Evolutionary conservation across 2,113 vertebrate genomes (phyloP).

Genomic region (Heterotis niloticus): DNA sequence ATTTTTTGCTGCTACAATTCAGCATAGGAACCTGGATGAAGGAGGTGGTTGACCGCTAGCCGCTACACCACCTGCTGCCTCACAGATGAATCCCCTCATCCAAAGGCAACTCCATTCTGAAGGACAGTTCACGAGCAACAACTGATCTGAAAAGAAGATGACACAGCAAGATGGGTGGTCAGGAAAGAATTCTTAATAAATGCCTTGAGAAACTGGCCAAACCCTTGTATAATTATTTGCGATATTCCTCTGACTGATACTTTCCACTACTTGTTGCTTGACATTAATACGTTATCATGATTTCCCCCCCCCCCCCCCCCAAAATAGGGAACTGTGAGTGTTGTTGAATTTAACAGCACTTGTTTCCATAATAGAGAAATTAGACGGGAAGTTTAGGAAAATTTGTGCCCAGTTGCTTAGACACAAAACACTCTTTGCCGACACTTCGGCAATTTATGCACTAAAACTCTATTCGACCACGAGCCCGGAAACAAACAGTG

Average conservation of each 20-base stretch:
- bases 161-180: background rate
- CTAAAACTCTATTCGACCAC: background rate
- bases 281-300: constrained; percentile 10
- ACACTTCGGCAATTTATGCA: background rate
- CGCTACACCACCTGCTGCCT: too few relatives aligned
- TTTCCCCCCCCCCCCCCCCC: background rate
- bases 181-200: background rate
- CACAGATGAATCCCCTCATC: too few relatives aligned
- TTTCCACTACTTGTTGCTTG: constrained; percentile 25
- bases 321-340: constrained; percentile 11
- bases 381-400: background rate
- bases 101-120: background rate
- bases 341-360: constrained; percentile 12
- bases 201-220: background rate
- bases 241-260: constrained; percentile 14
- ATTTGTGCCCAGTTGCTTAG: constrained; percentile 20
- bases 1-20: too few relatives aligned
- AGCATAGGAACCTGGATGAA: too few relatives aligned
- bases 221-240: constrained; percentile 14
- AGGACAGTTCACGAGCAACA: background rate
- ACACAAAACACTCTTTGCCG: constrained; percentile 21
- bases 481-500: too few relatives aligned
- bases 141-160: too few relatives aligned
- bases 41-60: too few relatives aligned
- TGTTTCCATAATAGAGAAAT: constrained; percentile 9